Conservation (phyloP, 2,888 invertebrate genomes). For the Luperina nickerlii region DNA sequence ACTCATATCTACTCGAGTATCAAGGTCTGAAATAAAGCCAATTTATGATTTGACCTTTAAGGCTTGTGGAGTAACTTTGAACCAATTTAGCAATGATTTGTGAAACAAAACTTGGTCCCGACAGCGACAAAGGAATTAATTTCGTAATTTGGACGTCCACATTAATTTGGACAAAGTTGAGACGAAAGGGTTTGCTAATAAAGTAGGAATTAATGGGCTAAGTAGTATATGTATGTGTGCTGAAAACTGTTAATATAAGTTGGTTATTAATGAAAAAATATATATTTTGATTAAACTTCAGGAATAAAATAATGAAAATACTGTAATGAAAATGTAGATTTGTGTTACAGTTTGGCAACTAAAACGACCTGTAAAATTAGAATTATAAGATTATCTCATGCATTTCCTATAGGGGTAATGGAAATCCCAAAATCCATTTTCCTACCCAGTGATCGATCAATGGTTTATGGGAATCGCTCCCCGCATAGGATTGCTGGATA, state of each 20-base stretch:
- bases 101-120: conserved; percentile 30
- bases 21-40: conserved; percentile 7
- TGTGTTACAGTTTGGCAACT: background rate
- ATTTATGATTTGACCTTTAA: conserved; percentile 28
- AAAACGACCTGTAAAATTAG: background rate
- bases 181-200: conserved; percentile 23
- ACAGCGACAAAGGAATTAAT: conserved; percentile 23
- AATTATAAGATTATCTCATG: background rate
- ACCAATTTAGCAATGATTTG: conserved; percentile 42
- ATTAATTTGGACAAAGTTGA: conserved; percentile 37
- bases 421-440: background rate
- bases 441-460: background rate
- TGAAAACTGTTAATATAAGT: no score
- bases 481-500: background rate
- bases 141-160: conserved; percentile 15
- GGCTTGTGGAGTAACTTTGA: conserved; percentile 25
- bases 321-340: background rate
- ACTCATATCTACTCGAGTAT: background rate
- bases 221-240: background rate
- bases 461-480: background rate
- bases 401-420: background rate
- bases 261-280: no score
- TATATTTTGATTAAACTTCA: conserved; percentile 4
- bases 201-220: conserved; percentile 3
- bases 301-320: background rate